Percentiles rank a stretch among this genome's conserved stretches.
Evolutionary conservation across 2,113 vertebrate species (phyloP).

Genomic region (Struthio camelus): DNA sequence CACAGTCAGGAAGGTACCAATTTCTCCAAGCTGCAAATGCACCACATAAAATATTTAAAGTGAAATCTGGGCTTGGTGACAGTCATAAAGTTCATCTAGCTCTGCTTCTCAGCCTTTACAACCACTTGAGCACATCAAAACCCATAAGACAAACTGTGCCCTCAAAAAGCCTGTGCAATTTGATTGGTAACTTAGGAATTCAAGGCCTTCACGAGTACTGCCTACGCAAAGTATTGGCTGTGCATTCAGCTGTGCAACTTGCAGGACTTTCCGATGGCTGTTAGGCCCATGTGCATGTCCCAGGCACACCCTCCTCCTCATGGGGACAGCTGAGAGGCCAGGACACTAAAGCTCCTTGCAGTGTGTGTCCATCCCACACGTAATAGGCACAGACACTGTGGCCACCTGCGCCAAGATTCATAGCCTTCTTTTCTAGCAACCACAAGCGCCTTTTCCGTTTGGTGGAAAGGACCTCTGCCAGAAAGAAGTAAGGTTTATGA

Average conservation of each 20-base stretch:
- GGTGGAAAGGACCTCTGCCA: neutral
- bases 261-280: accelerated
- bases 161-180: neutral
- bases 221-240: neutral
- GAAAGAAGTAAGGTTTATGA: neutral
- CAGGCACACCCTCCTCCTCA: neutral
- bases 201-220: neutral
- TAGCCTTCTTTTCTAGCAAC: neutral
- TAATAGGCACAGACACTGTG: neutral
- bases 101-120: neutral
- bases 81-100: neutral
- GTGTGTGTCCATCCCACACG: accelerated
- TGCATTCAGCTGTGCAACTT: neutral
- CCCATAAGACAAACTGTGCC: neutral
- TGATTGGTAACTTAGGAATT: neutral
- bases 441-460: neutral
- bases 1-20: neutral
- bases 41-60: constrained; percentile 18
- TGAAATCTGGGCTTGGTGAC: constrained; percentile 4
- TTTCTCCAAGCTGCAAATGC: neutral
- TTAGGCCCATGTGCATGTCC: too few species aligned
- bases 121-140: neutral
- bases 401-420: neutral
- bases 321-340: accelerated
- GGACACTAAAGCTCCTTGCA: neutral